Evolutionary conservation across 1,140 invertebrate species (phyloP).

Genomic region (Atopsyche davidsoni): DNA sequence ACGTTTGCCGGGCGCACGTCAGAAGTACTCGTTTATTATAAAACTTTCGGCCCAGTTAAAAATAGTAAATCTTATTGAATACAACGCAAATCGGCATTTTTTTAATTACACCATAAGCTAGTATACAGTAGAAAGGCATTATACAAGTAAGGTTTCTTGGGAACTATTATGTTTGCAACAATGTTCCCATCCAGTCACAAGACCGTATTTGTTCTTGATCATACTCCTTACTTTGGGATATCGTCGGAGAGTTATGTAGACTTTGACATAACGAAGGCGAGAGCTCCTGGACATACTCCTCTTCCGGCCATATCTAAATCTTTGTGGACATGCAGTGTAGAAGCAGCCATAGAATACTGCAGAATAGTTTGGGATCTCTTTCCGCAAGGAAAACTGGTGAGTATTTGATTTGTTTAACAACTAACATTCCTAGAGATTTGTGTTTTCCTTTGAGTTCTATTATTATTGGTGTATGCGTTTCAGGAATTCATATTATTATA

Average conservation of each 20-base stretch:
- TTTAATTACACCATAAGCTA: too few species aligned
- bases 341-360: conserved; percentile 91
- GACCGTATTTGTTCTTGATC: conserved; percentile 91
- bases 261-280: conserved; percentile 77
- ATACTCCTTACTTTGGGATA: conserved; percentile 81
- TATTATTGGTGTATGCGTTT: conserved; percentile 1
- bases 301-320: conserved; percentile 74
- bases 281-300: conserved; percentile 57
- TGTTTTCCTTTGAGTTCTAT: conserved; percentile 8
- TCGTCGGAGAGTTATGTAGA: conserved; percentile 82
- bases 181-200: conserved; percentile 71
- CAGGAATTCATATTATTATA: conserved; percentile 18
- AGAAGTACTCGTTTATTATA: too few species aligned
- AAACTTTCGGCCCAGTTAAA: too few species aligned
- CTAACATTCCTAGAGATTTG: neutral
- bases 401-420: conserved; percentile 12
- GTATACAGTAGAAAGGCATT: too few species aligned
- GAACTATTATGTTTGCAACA: too few species aligned
- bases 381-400: conserved; percentile 78
- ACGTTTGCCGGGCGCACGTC: too few species aligned
- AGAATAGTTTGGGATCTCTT: conserved; percentile 95
- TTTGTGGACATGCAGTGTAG: conserved; percentile 90
- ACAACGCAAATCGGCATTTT: too few species aligned
- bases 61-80: too few species aligned
- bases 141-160: too few species aligned